Percentiles rank a stretch among this genome's conserved stretches.
Conservation (phyloP, 2,888 invertebrate genomes). For the Apotomis betuletana region DNA sequence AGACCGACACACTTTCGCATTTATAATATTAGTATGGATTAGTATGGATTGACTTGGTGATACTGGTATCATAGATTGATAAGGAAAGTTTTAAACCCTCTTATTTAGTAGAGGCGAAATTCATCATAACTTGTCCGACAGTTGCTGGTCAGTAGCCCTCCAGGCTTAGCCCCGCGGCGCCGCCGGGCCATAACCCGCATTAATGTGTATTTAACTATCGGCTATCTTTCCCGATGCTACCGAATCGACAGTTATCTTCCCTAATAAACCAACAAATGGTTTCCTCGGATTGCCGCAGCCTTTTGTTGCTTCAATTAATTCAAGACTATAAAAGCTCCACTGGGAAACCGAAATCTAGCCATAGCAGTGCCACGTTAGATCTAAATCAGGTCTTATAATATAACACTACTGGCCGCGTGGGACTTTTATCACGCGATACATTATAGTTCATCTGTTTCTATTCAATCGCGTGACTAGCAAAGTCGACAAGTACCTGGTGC, state of each 20-base stretch:
- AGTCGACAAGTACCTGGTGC: neutral
- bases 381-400: neutral
- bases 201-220: slow-evolving; percentile 16
- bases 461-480: neutral
- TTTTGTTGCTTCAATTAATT: neutral
- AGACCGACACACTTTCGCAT: no score
- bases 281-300: neutral
- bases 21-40: no score
- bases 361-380: neutral
- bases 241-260: neutral
- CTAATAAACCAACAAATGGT: neutral
- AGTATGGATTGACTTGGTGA: neutral
- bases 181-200: slow-evolving; percentile 9
- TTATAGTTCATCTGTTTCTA: neutral
- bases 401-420: neutral
- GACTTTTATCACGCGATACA: neutral
- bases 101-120: no score
- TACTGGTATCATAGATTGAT: neutral
- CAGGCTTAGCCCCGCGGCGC: slow-evolving; percentile 4
- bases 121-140: neutral
- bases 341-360: neutral
- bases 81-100: neutral
- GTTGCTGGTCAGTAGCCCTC: neutral
- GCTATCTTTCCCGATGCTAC: neutral
- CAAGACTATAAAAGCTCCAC: no score